phyloP scores from a whole-genome alignment of 1,140 invertebrate genomes.

The Drosophila navojoa region DNA sequence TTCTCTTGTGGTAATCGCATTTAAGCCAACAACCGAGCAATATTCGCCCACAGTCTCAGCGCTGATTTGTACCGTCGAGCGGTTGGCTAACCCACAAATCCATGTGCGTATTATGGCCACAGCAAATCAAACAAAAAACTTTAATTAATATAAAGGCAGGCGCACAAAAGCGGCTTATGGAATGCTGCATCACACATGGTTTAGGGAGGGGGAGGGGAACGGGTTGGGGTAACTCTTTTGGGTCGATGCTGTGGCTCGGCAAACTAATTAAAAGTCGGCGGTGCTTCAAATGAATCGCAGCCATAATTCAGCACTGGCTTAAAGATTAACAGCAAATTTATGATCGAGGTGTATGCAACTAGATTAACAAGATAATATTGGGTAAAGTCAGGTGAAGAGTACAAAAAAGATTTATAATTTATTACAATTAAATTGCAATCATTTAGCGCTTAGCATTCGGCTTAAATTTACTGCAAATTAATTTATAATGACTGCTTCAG shows the following conservation, averaged over 20 bases:
- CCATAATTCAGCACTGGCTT: constrained; percentile 40
- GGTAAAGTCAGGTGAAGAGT: not conserved
- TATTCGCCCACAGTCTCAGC: constrained; percentile 13
- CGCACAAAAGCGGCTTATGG: constrained; percentile 48
- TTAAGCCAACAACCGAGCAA: constrained; percentile 36
- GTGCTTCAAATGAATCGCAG: constrained; percentile 39
- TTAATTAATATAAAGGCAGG: constrained; percentile 71
- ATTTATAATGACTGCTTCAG: constrained; percentile 15
- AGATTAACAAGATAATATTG: constrained; percentile 16
- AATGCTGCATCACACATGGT: not conserved
- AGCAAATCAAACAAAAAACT: constrained; percentile 67
- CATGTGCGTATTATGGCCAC: constrained; percentile 10
- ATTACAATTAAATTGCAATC: constrained; percentile 24
- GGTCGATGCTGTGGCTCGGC: not conserved
- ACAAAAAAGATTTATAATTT: constrained; percentile 5
- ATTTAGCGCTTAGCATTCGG: not conserved
- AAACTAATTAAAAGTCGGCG: constrained; percentile 69
- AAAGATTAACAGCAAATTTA: constrained; percentile 22
- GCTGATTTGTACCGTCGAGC: constrained; percentile 7
- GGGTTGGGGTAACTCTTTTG: not conserved
- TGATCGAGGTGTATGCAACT: not conserved
- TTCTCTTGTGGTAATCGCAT: constrained; percentile 34
- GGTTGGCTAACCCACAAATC: not conserved
- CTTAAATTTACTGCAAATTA: not conserved
- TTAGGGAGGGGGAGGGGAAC: not conserved